Base-by-base conservation (phyloP, 1,140 invertebrate species). In the Trichoplusia ni region DNA sequence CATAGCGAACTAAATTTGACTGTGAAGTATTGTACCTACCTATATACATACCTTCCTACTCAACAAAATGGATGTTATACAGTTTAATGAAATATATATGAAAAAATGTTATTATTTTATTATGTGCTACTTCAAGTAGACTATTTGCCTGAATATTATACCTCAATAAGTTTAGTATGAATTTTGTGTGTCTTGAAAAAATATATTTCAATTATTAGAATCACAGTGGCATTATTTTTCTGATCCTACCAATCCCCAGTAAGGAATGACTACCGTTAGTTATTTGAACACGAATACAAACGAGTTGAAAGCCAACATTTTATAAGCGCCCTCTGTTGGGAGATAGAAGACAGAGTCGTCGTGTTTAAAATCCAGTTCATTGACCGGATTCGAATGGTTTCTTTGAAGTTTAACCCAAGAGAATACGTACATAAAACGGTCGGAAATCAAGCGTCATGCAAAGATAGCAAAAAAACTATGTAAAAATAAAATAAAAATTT, bases 141-240 rank as follows among this genome's bases (percentile, higher is more conserved):
- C 70, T 67, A 70, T 77, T 78, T 81, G 80, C 81, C 84, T 86
- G 75, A 78, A 79, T 80, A 78, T 81, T 82, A 79, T 86, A 89
- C 86, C 86, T 89, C 84, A 89, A 83, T 88, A 87, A 78, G 79
- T 82, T 85, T 85, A 86, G 76, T 81, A 82, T 80, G 79, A 82
- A 82, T 84, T 81, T 83, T 75, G 73, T 73, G 82, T 82, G 75
- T 86, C 77, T 85, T 84, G 72, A 78, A 80, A 74, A 82, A 84
- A 86, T 86, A 84, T 81, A 82, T 78, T 80, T 76, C 67, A 67
- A 80, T 84, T 82, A 81, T 79, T 82, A 81, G 81, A 79, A 81
- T 51, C 64, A 71, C 60, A 65, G 71, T 79, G 61, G 75, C 74
- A 84, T 85, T 84, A 85, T 82, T 84, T 82, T 69, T 75, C 70